Evolutionary conservation across 2,888 invertebrate genomes (phyloP), one percentile per base, ranked within the genome.

Genomic region (Eupithecia exiguata): DNA sequence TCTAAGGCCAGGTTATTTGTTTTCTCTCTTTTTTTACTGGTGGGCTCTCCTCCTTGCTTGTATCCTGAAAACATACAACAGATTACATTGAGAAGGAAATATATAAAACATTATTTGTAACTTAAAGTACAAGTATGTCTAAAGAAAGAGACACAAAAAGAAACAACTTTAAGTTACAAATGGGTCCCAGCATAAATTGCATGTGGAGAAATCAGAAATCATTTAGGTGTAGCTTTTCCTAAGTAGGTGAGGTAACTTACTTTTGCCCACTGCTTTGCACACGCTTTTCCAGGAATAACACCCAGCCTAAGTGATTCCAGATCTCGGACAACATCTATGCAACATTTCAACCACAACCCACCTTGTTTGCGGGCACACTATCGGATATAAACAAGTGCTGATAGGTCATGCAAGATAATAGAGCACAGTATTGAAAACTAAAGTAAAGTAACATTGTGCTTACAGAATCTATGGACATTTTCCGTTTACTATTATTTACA

Each of bases 1-100:
- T 36, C 61, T 69, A 94, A 0, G 94, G 94, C 93, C 93, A 94
- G 70, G 90, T 90, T 70, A 94, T 92, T 7, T 81, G 81, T 82
- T 91, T 93, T 62, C 83, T 87, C 9, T 88, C 89, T 79, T 87
- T 92, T 81, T 94, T 94, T 6, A 82, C 66, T 21, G 91, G 91
- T 25, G 92, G 88, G 74, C 84, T 82, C 16, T 89, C 89, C 67
- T 74, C 78, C n/a, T 80, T 75, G 63, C 82, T 71, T 9, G 80
- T 80, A 21, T 79, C 76, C 92, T 91, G 87, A 49, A 91, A 91
- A 70, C 7, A 72, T 25, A 61, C 12, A 65, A 36, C 16, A 61
- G 9, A n/a, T 49, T 49, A 49, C 0, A 49, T 49, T n/a, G 3
- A 49, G n/a, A 30, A 30, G 4, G 30, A 30, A 3, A 30, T 30